Evolutionary conservation across 2,113 vertebrate genomes (phyloP).

Genomic region (Holacanthus passer): DNA sequence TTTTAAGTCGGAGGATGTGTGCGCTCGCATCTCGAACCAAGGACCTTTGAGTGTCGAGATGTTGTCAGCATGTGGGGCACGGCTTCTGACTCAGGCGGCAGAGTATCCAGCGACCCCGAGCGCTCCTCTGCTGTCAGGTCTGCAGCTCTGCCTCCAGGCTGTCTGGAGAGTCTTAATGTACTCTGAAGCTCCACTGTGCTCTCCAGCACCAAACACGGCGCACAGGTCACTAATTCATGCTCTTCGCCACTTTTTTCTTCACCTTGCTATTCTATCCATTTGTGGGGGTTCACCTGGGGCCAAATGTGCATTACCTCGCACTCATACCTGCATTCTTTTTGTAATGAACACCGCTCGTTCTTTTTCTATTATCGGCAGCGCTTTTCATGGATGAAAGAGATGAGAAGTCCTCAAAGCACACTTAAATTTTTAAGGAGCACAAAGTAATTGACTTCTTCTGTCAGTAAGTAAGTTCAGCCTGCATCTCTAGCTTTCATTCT

Average conservation of each 20-base stretch:
- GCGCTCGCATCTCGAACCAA: constrained; percentile 19
- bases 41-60: constrained; percentile 41
- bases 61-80: constrained; percentile 50
- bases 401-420: not conserved
- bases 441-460: constrained; percentile 2
- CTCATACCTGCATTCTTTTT: constrained; percentile 1
- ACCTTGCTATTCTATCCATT: not conserved
- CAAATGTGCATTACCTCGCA: constrained; percentile 39
- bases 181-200: constrained; percentile 49
- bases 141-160: constrained; percentile 52
- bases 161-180: constrained; percentile 56
- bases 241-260: constrained; percentile 22
- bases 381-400: constrained; percentile 6
- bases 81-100: constrained; percentile 45
- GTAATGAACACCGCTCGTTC: not conserved
- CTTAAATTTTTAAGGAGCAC: not conserved
- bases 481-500: too few species aligned
- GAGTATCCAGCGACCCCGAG: constrained; percentile 49
- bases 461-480: not conserved
- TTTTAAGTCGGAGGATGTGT: constrained; percentile 11
- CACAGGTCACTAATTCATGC: constrained; percentile 53
- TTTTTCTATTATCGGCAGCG: constrained; percentile 2
- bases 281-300: constrained; percentile 19
- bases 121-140: constrained; percentile 59
- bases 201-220: constrained; percentile 23